Percentiles rank a stretch among this genome's conserved stretches.
Conservation (phyloP, 2,888 invertebrate species). For the Hesperia comma region DNA sequence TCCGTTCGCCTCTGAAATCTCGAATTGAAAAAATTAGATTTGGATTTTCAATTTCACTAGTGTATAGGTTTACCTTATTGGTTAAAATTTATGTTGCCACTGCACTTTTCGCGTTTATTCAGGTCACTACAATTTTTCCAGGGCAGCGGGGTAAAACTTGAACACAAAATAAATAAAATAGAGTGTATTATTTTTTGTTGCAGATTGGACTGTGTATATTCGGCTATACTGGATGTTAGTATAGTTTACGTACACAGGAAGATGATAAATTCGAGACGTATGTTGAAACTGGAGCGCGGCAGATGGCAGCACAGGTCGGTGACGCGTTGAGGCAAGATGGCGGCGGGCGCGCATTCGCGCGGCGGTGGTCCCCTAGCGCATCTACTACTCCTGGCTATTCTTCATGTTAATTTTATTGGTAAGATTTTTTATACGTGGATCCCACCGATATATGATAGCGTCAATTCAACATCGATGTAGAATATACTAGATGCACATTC, state of each 20-base stretch:
- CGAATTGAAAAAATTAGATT: constrained; percentile 32
- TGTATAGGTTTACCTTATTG: constrained; percentile 37
- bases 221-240: constrained; percentile 21
- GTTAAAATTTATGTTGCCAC: constrained; percentile 37
- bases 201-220: constrained; percentile 25
- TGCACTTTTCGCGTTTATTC: constrained; percentile 33
- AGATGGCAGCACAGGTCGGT: constrained; percentile 70
- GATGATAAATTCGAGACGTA: constrained; percentile 57
- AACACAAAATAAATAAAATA: constrained; percentile 27
- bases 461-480: no score
- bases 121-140: constrained; percentile 32
- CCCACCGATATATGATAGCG: no score
- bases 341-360: constrained; percentile 62
- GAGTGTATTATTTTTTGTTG: constrained; percentile 33
- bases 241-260: constrained; percentile 40
- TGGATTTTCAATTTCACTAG: constrained; percentile 49
- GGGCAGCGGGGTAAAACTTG: constrained; percentile 24
- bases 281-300: constrained; percentile 53
- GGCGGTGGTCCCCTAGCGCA: constrained; percentile 74
- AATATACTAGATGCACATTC: no score
- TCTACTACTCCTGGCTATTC: constrained; percentile 68
- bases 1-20: constrained; percentile 24
- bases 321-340: constrained; percentile 72
- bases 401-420: constrained; percentile 80
- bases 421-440: constrained; percentile 45